Evolutionary conservation across 2,888 invertebrate species (phyloP).

Genomic region (Orthosia incerta): DNA sequence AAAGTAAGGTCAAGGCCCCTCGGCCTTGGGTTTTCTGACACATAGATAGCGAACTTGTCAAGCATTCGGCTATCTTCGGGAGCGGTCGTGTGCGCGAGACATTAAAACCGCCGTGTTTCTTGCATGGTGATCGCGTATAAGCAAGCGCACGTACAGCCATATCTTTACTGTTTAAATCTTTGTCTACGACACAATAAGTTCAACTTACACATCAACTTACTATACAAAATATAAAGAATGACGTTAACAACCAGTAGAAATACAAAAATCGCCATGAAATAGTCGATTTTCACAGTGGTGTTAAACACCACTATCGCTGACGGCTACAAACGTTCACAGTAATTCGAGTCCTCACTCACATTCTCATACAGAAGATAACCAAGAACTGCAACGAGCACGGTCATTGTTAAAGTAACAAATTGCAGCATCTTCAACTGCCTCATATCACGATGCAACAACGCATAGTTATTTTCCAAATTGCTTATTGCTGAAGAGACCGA

Average conservation of each 20-base stretch:
- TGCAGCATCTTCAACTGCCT: conserved; percentile 81
- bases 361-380: conserved; percentile 81
- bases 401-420: conserved; percentile 79
- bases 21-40: no score
- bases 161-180: no score
- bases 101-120: no score
- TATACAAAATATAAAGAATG: conserved; percentile 71
- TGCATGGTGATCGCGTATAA: no score
- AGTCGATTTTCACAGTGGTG: conserved; percentile 75
- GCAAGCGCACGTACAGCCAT: no score
- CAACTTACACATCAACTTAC: conserved; percentile 71
- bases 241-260: conserved; percentile 72
- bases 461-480: conserved; percentile 82
- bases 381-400: conserved; percentile 76
- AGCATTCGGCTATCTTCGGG: no score
- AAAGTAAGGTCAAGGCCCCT: no score
- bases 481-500: conserved; percentile 93
- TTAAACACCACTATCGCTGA: conserved; percentile 78
- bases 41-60: no score
- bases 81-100: no score
- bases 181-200: conserved; percentile 59
- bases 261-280: conserved; percentile 66
- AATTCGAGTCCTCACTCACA: conserved; percentile 74
- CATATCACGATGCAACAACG: conserved; percentile 77
- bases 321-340: conserved; percentile 85